Evolutionary conservation across 2,113 vertebrate species (phyloP).

Genomic region (Tringa solitaria): DNA sequence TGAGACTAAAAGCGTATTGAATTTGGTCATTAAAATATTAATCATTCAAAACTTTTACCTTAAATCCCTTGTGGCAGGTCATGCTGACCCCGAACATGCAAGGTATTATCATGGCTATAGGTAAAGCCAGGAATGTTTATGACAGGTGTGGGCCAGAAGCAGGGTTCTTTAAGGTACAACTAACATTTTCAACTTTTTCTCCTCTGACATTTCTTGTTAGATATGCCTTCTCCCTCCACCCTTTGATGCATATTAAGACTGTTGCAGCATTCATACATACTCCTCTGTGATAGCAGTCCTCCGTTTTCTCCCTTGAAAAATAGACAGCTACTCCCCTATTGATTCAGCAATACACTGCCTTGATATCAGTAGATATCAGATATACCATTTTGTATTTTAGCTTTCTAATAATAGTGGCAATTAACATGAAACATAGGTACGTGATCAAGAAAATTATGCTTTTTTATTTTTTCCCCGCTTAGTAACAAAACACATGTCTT

Average conservation of each 20-base stretch:
- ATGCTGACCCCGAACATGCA: slow-evolving; percentile 99
- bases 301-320: not conserved
- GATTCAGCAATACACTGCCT: not conserved
- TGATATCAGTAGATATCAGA: not conserved
- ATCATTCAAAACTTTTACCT: slow-evolving; percentile 72
- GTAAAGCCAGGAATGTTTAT: slow-evolving; percentile 95
- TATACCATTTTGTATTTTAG: not conserved
- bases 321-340: not conserved
- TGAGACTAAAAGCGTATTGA: slow-evolving; percentile 55
- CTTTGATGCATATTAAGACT: not conserved
- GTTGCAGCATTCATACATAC: not conserved
- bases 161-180: slow-evolving; percentile 98
- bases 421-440: not conserved
- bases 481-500: not conserved
- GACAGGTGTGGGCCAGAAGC: slow-evolving; percentile 98
- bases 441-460: not conserved
- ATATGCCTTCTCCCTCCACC: not conserved
- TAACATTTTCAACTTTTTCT: slow-evolving; percentile 64
- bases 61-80: slow-evolving; percentile 89
- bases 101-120: slow-evolving; percentile 99
- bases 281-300: not conserved
- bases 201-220: not conserved
- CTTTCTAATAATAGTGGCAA: not conserved
- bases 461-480: fast-evolving
- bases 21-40: slow-evolving; percentile 63